Percentiles rank a stretch among this genome's conserved stretches.
phyloP scores from a whole-genome alignment of 2,113 vertebrate species.

The Hippocampus mohnikei region DNA sequence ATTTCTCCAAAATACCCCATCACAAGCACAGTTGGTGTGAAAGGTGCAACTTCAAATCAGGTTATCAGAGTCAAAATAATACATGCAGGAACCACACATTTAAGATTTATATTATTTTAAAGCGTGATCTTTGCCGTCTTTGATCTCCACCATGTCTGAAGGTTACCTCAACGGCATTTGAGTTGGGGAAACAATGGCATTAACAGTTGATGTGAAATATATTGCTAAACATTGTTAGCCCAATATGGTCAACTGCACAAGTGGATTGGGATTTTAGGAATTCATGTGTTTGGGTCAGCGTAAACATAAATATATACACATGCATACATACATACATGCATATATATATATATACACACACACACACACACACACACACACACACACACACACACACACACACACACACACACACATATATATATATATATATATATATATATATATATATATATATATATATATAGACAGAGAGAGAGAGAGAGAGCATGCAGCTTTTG shows the following conservation, averaged over 20 bases:
- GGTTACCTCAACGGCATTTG: no score
- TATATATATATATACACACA: no score
- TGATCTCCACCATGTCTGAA: no score
- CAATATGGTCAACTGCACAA: background rate
- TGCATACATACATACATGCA: no score
- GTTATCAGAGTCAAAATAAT: conserved; percentile 18
- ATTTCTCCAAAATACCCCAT: conserved; percentile 39
- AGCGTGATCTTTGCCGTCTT: conserved; percentile 30
- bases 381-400: no score
- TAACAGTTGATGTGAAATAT: conserved; percentile 4
- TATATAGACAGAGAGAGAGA: no score
- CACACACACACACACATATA: no score
- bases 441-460: no score
- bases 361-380: no score
- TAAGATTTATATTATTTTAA: conserved; percentile 48
- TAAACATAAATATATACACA: background rate
- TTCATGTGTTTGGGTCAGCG: background rate
- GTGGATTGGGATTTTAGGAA: no score
- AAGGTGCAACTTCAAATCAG: conserved; percentile 16
- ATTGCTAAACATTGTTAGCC: background rate
- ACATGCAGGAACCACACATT: conserved; percentile 5
- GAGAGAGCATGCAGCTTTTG: background rate
- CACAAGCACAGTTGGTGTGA: conserved; percentile 26
- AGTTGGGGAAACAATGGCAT: background rate
- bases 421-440: no score